phyloP scores from a whole-genome alignment of 2,888 invertebrate genomes.

The Spialia ferax region DNA sequence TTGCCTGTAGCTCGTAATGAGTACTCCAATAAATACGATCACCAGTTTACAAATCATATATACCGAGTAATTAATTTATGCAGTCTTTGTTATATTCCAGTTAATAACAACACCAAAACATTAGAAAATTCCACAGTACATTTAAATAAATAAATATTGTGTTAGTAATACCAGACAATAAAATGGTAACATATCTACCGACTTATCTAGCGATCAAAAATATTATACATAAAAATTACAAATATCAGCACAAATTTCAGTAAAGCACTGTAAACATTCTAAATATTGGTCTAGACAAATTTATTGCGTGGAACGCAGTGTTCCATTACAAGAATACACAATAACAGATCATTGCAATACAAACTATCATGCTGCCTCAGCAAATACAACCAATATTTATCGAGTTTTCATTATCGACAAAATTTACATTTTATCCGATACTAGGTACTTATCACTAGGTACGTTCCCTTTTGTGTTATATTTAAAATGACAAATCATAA shows the following conservation, averaged over 20 bases:
- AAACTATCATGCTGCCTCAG: conserved; percentile 49
- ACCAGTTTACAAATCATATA: conserved; percentile 74
- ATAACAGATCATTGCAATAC: conserved; percentile 70
- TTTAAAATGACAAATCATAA: not conserved
- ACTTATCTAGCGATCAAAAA: conserved; percentile 73
- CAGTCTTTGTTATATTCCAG: conserved; percentile 83
- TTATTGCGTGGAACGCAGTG: conserved; percentile 74
- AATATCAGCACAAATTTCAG: conserved; percentile 76
- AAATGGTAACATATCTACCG: conserved; percentile 80
- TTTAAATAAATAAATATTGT: conserved; percentile 72
- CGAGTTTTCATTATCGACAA: not conserved
- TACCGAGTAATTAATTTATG: conserved; percentile 83
- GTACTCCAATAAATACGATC: conserved; percentile 61
- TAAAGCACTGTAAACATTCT: conserved; percentile 83
- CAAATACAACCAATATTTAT: conserved; percentile 24
- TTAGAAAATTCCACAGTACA: conserved; percentile 70
- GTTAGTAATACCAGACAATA: conserved; percentile 67
- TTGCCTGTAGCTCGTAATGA: conserved; percentile 13
- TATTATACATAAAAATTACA: conserved; percentile 72
- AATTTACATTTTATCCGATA: not conserved
- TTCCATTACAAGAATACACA: conserved; percentile 61
- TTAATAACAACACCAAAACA: conserved; percentile 73
- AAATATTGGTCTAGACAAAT: conserved; percentile 84
- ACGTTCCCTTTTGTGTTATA: no score
- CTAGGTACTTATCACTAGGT: no score